A percentile compares a stretch with the other conserved stretches of the same genome.
phyloP scores from a whole-genome alignment of 2,113 vertebrate species.

The Callopanchax toddi region DNA sequence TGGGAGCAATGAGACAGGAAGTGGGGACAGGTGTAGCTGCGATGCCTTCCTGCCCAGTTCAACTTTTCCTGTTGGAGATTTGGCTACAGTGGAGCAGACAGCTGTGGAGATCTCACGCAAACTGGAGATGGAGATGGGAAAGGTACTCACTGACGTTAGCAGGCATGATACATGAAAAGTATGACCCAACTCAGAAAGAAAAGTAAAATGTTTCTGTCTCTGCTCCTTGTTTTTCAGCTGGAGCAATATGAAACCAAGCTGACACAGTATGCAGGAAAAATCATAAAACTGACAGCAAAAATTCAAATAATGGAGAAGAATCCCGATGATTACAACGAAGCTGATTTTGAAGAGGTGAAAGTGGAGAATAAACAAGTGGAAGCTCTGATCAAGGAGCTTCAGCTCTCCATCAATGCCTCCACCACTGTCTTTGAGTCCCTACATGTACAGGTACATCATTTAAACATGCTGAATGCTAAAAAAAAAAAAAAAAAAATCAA shows the following conservation, averaged over 20 bases:
- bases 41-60: constrained; percentile 69
- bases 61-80: constrained; percentile 62
- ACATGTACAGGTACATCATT: constrained; percentile 60
- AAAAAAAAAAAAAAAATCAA: no score
- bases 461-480: no score
- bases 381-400: constrained; percentile 72
- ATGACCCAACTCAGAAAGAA: neutral
- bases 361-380: constrained; percentile 78
- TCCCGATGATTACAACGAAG: constrained; percentile 62
- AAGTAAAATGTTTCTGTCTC: neutral
- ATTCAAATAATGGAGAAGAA: constrained; percentile 81
- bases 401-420: constrained; percentile 65
- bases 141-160: constrained; percentile 40
- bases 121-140: constrained; percentile 71
- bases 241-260: constrained; percentile 79
- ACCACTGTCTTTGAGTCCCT: constrained; percentile 58
- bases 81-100: constrained; percentile 58
- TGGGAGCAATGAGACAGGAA: constrained; percentile 55
- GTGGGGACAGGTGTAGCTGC: constrained; percentile 62
- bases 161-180: neutral
- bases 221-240: constrained; percentile 71
- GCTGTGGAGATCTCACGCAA: constrained; percentile 52
- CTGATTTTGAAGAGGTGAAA: constrained; percentile 61
- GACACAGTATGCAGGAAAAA: constrained; percentile 78
- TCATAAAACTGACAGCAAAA: constrained; percentile 79